phyloP scores from a whole-genome alignment of 2,113 vertebrate species.

The Heterotis niloticus region DNA sequence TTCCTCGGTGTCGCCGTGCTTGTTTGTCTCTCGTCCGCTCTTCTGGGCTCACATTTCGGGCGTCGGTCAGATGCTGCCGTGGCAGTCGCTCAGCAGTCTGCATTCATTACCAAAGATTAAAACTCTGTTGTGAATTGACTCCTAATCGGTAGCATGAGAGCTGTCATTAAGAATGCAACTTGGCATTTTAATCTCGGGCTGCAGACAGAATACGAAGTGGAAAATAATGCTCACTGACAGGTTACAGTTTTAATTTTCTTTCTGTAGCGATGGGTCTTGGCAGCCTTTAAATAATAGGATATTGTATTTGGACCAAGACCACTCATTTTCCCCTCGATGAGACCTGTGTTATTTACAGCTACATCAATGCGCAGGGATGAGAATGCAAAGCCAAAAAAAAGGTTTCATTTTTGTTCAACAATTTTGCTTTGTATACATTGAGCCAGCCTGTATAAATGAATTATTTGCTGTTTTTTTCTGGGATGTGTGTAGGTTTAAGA shows the following conservation, averaged over 20 bases:
- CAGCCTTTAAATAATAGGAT: neutral
- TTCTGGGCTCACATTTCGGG: neutral
- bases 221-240: constrained; percentile 15
- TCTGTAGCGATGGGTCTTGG: neutral
- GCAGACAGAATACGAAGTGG: constrained; percentile 8
- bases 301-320: neutral
- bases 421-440: too few relatives aligned
- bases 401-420: too few relatives aligned
- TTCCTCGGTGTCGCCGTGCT: too few relatives aligned
- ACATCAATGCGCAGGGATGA: constrained; percentile 37
- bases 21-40: neutral
- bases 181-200: constrained; percentile 14
- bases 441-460: too few relatives aligned
- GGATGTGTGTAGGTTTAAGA: too few relatives aligned
- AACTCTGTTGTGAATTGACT: constrained; percentile 21
- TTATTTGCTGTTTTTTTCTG: too few relatives aligned
- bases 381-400: constrained; percentile 43
- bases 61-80: neutral
- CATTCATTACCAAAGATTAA: constrained; percentile 11
- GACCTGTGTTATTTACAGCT: constrained; percentile 38
- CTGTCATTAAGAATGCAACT: constrained; percentile 18
- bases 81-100: neutral
- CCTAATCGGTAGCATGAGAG: constrained; percentile 17
- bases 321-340: constrained; percentile 42
- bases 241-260: neutral